Base-by-base conservation (phyloP, 2,888 invertebrate genomes). In the Clusia tigrina region DNA sequence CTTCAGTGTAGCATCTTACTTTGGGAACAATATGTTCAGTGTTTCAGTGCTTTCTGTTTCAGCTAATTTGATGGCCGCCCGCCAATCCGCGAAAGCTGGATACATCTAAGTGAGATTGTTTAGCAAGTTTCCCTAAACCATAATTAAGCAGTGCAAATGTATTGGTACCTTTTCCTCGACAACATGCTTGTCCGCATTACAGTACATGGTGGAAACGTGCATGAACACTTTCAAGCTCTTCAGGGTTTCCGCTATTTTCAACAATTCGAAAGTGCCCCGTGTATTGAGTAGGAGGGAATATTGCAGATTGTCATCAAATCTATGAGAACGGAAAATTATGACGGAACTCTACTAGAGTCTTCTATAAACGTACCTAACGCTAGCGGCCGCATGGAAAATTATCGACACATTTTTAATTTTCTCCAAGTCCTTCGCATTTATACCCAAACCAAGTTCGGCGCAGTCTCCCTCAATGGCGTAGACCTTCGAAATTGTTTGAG, bases 191-290 rank as follows among this genome's bases (percentile, higher is more conserved):
- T 94, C 91, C 3, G 92, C 91, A 81, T 96, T 94, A 6, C 93
- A 90, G 80, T 94, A 96, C 0, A 94, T 92, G 0, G 96, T 95
- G 0, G 95, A 95, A 0, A 95, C 90, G 81, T 96, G 95, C 1
- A 94, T 85, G 10, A 93, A 83, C 0, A 87, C 88, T 88, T 89
- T 81, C 0, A 79, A 75, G 17, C 80, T 67, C 15, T 85, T 86
- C 70, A 89, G 85, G 32, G 86, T 84, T 53, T 86, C 81, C 0
- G 88, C 89, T 2, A 92, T 80, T 25, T 88, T 85, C 2, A 89
- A 85, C 1, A 89, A 74, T 74, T 91, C 89, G 46, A 87, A 85
- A 0, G 91, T 89, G 0, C 91, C 90, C 57, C 89, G 84, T 0
- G 89, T 86, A 64, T 92, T 92, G 68, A 89, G 71, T 2, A 88